phyloP scores from a whole-genome alignment of 2,113 vertebrate genomes.

The Sinocyclocheilus anophthalmus region DNA sequence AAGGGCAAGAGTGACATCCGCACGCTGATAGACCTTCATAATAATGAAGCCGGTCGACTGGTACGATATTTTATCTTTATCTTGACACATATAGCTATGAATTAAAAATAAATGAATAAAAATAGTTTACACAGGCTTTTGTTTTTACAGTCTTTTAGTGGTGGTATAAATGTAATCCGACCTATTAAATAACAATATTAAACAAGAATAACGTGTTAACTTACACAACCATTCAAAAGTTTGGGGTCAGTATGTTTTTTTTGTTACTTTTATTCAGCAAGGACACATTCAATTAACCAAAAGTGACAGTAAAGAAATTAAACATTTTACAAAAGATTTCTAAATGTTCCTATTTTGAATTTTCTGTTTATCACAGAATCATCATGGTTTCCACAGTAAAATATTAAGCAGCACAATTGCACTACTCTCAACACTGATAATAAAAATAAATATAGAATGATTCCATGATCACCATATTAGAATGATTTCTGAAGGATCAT shows the following conservation, averaged over 20 bases:
- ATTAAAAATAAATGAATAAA: background rate
- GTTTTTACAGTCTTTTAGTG: background rate
- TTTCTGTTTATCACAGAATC: too few relatives aligned
- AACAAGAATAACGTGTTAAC: background rate
- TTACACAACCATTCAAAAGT: background rate
- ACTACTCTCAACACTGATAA: too few relatives aligned
- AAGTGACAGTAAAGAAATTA: background rate
- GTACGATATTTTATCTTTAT: slow-evolving; percentile 65
- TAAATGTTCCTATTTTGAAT: too few relatives aligned
- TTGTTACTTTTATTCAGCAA: background rate
- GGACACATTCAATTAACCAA: background rate
- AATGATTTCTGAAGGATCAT: too few relatives aligned
- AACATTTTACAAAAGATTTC: too few relatives aligned
- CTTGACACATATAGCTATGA: background rate
- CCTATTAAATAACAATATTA: background rate
- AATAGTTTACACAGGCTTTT: background rate
- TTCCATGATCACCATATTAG: too few relatives aligned
- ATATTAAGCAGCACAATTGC: too few relatives aligned
- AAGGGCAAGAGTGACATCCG: slow-evolving; percentile 93
- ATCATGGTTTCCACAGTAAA: too few relatives aligned
- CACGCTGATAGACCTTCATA: slow-evolving; percentile 91
- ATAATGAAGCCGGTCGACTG: slow-evolving; percentile 94
- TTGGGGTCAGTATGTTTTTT: background rate
- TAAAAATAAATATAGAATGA: too few relatives aligned
- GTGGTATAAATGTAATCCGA: background rate